phyloP scores from a whole-genome alignment of 2,888 invertebrate species.

The Stictocephala bisonia region DNA sequence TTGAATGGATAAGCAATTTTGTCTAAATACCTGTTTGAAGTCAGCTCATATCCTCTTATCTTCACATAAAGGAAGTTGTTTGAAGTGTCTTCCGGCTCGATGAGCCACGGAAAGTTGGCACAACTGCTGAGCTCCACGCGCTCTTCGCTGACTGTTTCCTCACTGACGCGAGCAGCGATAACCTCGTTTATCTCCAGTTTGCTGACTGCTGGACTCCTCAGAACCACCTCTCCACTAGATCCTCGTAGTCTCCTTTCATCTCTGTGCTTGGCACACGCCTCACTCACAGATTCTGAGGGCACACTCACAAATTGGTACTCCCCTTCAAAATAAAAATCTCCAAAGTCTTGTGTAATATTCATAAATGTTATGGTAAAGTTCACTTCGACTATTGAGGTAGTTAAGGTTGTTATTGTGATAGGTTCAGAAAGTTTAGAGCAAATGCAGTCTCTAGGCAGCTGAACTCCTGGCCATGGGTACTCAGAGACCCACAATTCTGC shows the following conservation, averaged over 20 bases:
- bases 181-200: constrained; percentile 62
- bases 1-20: too few species aligned
- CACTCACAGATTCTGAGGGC: constrained; percentile 68
- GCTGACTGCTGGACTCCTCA: constrained; percentile 69
- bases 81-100: constrained; percentile 77
- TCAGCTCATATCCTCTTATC: constrained; percentile 71
- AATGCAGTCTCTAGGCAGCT: constrained; percentile 77
- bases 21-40: constrained; percentile 46
- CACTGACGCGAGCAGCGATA: constrained; percentile 50
- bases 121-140: constrained; percentile 68
- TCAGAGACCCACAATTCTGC: constrained; percentile 75
- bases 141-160: constrained; percentile 8
- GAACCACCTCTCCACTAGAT: constrained; percentile 78
- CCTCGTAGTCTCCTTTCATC: constrained; percentile 75
- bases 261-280: constrained; percentile 73
- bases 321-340: constrained; percentile 80
- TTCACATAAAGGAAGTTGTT: constrained; percentile 79
- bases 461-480: constrained; percentile 76
- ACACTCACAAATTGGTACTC: constrained; percentile 65
- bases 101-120: constrained; percentile 81
- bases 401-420: constrained; percentile 74
- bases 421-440: constrained; percentile 77
- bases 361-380: constrained; percentile 81
- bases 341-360: constrained; percentile 84
- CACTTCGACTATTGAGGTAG: constrained; percentile 77